Evolutionary conservation across 2,113 vertebrate species (phyloP), one percentile per base, ranked within the genome.

Genomic region (Setophaga coronata): DNA sequence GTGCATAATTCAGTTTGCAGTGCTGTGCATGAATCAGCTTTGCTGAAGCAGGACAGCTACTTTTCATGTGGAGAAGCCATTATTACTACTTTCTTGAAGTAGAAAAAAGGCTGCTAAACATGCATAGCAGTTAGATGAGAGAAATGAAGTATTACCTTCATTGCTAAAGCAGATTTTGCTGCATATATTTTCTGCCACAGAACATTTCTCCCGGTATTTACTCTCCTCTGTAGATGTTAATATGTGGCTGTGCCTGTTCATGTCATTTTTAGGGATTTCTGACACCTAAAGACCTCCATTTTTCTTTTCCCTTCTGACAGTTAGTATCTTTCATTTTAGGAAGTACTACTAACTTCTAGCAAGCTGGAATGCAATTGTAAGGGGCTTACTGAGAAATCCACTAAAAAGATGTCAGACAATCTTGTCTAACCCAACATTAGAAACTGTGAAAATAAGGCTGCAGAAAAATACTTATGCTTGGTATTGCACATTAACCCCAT

Each of bases 401-500:
- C 69, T 90, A 71, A 71, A 73, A 96, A 93, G 56, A 93, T n/a
- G 48, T 58, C 14, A 9, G 42, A 60, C 87, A 76, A 90, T 93
- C 76, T 42, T 47, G 26, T 69, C 56, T 60, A 93, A 94, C 54
- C 76, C 0, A 0, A 36, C 42, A 96, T 54, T 60, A 82, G 65
- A 88, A 92, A 73, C 57, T 54, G 42, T 70, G 88, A 88, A 95
- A 95, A 90, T 14, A 77, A 64, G 82, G 80, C 25, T 51, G 69
- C 3, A 8, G 91, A 96, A 94, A 72, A 97, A 91, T 42, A 84
- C 67, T 89, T 90, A 40, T 72, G 71, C 34, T 81, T 72, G 48
- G 47, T 90, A 88, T 24, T 92, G 66, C 62, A 76, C 72, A 93
- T 91, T 93, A 96, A 93, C 78, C 89, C 78, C 65, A 36, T 29